Base-by-base conservation (phyloP, 2,888 invertebrate genomes). In the Anorthoa munda region DNA sequence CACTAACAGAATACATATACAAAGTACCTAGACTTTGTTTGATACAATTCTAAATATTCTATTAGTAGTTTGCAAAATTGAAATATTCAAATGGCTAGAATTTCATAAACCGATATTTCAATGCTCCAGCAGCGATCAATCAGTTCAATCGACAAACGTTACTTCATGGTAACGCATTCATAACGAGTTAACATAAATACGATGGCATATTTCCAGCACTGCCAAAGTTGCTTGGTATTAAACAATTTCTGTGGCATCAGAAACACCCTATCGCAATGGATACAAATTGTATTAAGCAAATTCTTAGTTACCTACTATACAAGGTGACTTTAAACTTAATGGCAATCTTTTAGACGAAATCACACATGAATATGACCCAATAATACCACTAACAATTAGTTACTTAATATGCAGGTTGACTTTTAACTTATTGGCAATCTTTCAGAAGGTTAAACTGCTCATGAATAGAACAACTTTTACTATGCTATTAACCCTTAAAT, bases 331-430 rank as follows among this genome's bases (percentile, higher is more conserved):
- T 31, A 4, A 12, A 39, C 53, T 13, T 4, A 51, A 11, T 21
- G 21, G 2, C 53, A 53, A 4, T 53, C 2, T 53, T 53, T 53
- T 1, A 53, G 21, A 4, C 13, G 13, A 53, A 4, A 53, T 13
- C 1, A 4, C 3, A 13, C 21, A 53, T 53, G 5, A 53, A 51
- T n/a, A n/a, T n/a, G n/a, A n/a, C n/a, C n/a, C n/a, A n/a, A n/a
- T n/a, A n/a, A n/a, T n/a, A n/a, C n/a, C n/a, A n/a, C n/a, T n/a
- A n/a, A n/a, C n/a, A n/a, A n/a, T n/a, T n/a, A n/a, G n/a, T 83
- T 88, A 81, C 83, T 82, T 75, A 81, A 86, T 84, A 85, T 83
- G 21, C 3, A n/a, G n/a, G n/a, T n/a, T n/a, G n/a, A n/a, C n/a
- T n/a, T n/a, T n/a, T n/a, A n/a, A n/a, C n/a, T n/a, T n/a, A n/a